Evolutionary conservation across 2,797 vertebrate species (phyloP), one percentile per base, ranked within the genome.

Genomic region (Sparidentex hasta): DNA sequence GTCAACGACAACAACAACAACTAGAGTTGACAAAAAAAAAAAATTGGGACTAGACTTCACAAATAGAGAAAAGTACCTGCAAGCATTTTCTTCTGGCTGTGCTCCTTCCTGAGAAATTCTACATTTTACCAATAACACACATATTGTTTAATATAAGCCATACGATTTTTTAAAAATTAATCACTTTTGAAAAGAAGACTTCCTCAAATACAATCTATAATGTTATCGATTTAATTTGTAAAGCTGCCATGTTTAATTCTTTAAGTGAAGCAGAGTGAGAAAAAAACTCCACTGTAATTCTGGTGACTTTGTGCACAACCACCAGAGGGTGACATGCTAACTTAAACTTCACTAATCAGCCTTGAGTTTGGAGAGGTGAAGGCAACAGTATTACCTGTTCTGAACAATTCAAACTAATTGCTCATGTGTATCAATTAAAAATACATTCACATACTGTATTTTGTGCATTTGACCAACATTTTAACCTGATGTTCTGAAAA

Each of bases 291-390:
- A 18, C 2, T 17, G 47, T 11, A 20, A 50, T n/a, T 50, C 18
- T 50, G 46, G 6, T 14, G 46, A 47, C 46, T n/a, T 17, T 41
- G 38, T 56, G n/a, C 9, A 54, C 64, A 65, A 27, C 64, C 65
- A 77, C 21, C 11, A 65, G 52, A 59, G 65, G 70, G 64, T 69
- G 58, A 54, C 46, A 68, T 25, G 7, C 41, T 41, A 47, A 38
- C 9, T 21, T 44, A 2, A 56, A 57, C 20, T 59, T 65, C 47
- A 48, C 48, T 50, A 29, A 23, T 38, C 20, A 23, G 23, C 51
- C 11, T 21, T 4, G 7, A 67, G n/a, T 43, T 29, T 25, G 23
- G 11, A 21, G 17, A 65, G n/a, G 11, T 23, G 8, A 12, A 27
- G 6, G n/a, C 41, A 63, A 48, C n/a, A 56, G 65, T 29, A 4